Evolutionary conservation across 2,797 vertebrate genomes (phyloP), one percentile per base, ranked within the genome.

Genomic region (Sylvia borin): DNA sequence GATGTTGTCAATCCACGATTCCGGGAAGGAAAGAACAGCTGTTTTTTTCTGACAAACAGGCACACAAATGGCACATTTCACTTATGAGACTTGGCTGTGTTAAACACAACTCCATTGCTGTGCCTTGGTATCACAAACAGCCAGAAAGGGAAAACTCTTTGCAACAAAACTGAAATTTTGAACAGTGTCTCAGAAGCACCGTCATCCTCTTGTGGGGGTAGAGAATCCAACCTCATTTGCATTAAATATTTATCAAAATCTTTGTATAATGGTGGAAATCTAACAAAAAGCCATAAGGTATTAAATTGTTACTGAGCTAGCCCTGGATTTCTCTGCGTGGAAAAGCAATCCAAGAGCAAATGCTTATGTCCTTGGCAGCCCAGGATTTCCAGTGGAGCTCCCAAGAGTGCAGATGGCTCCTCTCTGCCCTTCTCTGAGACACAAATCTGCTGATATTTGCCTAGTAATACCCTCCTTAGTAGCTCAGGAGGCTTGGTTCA

Each of bases 241-340:
- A n/a, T 38, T 73, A 84, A 82, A 58, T 57, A 71, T 32, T 85
- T 67, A 72, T 14, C 72, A 94, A 48, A 82, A 88, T 65, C 20
- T 76, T 72, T 64, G 20, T 47, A 48, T 1, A 27, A 11, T 26
- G 27, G 16, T 54, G 36, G 36, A 72, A 91, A 72, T 26, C 36
- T 20, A 68, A 68, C 8, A 40, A 70, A 90, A 92, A 85, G 12
- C 66, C 25, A 1, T 7, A 31, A 75, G 60, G 60, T 43, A 57
- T 67, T n/a, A 55, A 14, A 31, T 10, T 34, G 29, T 25, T 79
- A 38, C 10, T 11, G 13, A 86, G 67, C 32, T 47, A 40, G 58
- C 36, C 26, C n/a, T 48, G 73, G 24, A 60, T 70, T 81, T 50
- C 40, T 85, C 55, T 24, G n/a, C 11, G 12, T 8, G 26, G 64